phyloP scores from a whole-genome alignment of 2,888 invertebrate species.

The Dryadula phaetusa region DNA sequence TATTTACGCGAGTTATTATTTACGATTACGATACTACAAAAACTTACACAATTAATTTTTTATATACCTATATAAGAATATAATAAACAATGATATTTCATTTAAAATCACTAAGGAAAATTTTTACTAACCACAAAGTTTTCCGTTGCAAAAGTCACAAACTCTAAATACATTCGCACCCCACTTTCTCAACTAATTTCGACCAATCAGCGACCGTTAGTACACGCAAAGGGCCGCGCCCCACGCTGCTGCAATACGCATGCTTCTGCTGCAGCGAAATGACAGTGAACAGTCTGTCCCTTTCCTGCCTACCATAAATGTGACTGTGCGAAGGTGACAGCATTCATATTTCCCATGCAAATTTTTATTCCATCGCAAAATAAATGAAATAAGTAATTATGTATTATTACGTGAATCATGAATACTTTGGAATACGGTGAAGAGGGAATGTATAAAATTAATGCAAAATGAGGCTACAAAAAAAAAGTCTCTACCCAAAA shows the following conservation, averaged over 20 bases:
- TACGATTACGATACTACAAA: too few species aligned
- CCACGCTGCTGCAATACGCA: constrained; percentile 77
- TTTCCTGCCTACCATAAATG: constrained; percentile 55
- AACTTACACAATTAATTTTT: too few species aligned
- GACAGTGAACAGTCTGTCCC: constrained; percentile 58
- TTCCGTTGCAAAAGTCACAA: constrained; percentile 61
- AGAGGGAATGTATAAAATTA: constrained; percentile 13
- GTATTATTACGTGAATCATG: constrained; percentile 55
- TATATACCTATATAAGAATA: neutral
- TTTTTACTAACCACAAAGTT: constrained; percentile 41
- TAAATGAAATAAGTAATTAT: constrained; percentile 78
- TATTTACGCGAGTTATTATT: too few species aligned
- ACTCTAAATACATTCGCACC: constrained; percentile 70
- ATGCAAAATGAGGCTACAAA: too few species aligned
- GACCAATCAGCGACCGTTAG: constrained; percentile 67
- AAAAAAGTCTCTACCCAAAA: too few species aligned
- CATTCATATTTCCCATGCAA: constrained; percentile 68
- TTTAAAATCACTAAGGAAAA: neutral
- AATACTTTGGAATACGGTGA: constrained; percentile 18
- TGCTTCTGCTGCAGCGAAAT: constrained; percentile 69
- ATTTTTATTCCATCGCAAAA: constrained; percentile 80
- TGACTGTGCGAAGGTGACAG: constrained; percentile 58
- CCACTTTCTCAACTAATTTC: constrained; percentile 63
- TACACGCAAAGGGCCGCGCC: constrained; percentile 73
- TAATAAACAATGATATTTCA: neutral